A percentile compares a stretch with the other conserved stretches of the same genome.
Evolutionary conservation across 1,140 invertebrate genomes (phyloP).

Genomic region (Lordiphosa mommai): DNA sequence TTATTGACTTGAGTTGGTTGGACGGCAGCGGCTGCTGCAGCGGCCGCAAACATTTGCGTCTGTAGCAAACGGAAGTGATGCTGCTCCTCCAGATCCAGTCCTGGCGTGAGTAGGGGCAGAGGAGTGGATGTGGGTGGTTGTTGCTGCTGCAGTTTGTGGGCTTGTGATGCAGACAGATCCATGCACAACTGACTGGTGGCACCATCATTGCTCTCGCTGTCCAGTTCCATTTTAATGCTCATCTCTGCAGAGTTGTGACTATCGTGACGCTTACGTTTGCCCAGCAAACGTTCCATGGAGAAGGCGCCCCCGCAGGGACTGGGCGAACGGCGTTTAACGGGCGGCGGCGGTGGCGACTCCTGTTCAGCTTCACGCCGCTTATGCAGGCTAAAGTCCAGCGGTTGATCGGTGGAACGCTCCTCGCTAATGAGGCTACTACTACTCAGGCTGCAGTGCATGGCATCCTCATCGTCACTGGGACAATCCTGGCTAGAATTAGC

Average conservation of each 20-base stretch:
- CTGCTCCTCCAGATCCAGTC: constrained; percentile 49
- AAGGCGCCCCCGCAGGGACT: constrained; percentile 52
- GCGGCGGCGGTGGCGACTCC: background rate
- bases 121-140: background rate
- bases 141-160: constrained; percentile 7
- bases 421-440: constrained; percentile 38
- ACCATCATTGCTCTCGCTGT: constrained; percentile 28
- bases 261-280: constrained; percentile 59
- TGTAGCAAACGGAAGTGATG: constrained; percentile 61
- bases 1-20: constrained; percentile 9
- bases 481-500: constrained; percentile 52
- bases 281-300: constrained; percentile 66
- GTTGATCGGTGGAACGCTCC: constrained; percentile 40
- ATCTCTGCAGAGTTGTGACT: constrained; percentile 24
- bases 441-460: constrained; percentile 54
- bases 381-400: constrained; percentile 70
- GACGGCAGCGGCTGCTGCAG: constrained; percentile 57
- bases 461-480: constrained; percentile 36
- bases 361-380: constrained; percentile 43
- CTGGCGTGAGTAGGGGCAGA: background rate
- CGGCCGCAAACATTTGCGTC: constrained; percentile 76
- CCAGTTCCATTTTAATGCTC: constrained; percentile 58
- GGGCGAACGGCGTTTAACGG: constrained; percentile 19
- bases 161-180: constrained; percentile 30
- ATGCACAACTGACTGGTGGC: constrained; percentile 10